Evolutionary conservation across 2,888 invertebrate species (phyloP).

Genomic region (Drosophila formosana): DNA sequence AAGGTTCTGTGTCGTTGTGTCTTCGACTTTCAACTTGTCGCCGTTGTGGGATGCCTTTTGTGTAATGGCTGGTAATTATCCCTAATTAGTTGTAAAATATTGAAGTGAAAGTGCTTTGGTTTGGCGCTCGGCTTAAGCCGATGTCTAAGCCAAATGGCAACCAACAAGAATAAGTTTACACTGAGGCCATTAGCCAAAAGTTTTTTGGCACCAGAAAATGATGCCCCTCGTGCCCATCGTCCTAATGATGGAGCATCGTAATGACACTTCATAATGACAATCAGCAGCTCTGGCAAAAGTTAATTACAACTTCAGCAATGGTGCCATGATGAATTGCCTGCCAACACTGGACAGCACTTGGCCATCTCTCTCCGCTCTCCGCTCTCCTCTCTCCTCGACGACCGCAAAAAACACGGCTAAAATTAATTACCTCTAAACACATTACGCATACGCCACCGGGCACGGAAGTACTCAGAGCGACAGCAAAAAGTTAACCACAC

Average conservation of each 20-base stretch:
- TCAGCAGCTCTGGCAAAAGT: slow-evolving; percentile 24
- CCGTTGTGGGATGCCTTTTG: slow-evolving; percentile 33
- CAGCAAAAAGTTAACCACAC: slow-evolving; percentile 7
- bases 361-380: neutral
- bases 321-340: slow-evolving; percentile 52
- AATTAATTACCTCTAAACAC: slow-evolving; percentile 49
- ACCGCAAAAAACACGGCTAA: slow-evolving; percentile 21
- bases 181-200: slow-evolving; percentile 37
- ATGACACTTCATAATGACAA: slow-evolving; percentile 30
- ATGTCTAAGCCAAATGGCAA: slow-evolving; percentile 26
- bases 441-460: slow-evolving; percentile 34
- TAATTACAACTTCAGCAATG: slow-evolving; percentile 47
- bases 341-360: slow-evolving; percentile 14
- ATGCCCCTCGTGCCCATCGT: neutral
- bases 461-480: slow-evolving; percentile 6
- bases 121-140: slow-evolving; percentile 12
- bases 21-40: slow-evolving; percentile 33
- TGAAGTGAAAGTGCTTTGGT: slow-evolving; percentile 56
- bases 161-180: slow-evolving; percentile 34
- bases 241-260: slow-evolving; percentile 9
- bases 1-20: neutral
- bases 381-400: neutral
- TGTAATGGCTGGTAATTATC: slow-evolving; percentile 68
- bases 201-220: slow-evolving; percentile 21
- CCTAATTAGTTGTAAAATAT: slow-evolving; percentile 73